Base-by-base conservation (phyloP, 1,140 invertebrate species). In the Camponotus vicinus region DNA sequence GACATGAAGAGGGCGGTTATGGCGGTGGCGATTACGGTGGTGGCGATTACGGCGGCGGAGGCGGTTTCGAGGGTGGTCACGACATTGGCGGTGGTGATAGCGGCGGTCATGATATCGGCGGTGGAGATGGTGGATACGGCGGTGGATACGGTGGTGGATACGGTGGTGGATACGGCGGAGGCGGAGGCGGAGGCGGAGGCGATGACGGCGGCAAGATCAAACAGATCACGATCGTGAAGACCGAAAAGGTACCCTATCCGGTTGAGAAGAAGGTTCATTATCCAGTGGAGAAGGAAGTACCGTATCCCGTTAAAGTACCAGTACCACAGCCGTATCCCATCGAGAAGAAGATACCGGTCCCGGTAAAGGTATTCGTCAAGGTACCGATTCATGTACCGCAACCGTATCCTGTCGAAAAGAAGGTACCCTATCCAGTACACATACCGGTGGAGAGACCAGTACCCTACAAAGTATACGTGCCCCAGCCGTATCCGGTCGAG, bases 331-430 rank as follows among this genome's bases (percentile, higher is more conserved):
- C 96, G 15, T 97, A 97, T 93, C 96, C 96, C 75, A 96, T 97
- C 32, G 96, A 97, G 69, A 97, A 97, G 87, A 96, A 96, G 89
- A 96, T 97, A 6, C 96, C 96, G 52, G 96, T 96, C 64, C 95
- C 96, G 57, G 96, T 97, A 75, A 97, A 97, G 92, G 96, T 97
- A 87, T 94, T 96, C 90, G 96, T 97, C 34, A 97, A 97, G 93
- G 96, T 97, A 82, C 97, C 96, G 4, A 96, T 97, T 3, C 96
- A 96, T 80, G 96, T 97, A 75, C 97, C 97, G 49, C 96, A 96
- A 91, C 97, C 97, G 57, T 97, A 97, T 94, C 96, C 97, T 64
- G 97, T 97, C 15, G 96, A 97, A 90, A 97, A 97, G 91, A 96
- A 96, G 85, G 95, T 97, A 5, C 96, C 96, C 32, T 96, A 96